Base-by-base conservation (phyloP, 2,797 vertebrate genomes). In the Tympanoctomys barrerae region DNA sequence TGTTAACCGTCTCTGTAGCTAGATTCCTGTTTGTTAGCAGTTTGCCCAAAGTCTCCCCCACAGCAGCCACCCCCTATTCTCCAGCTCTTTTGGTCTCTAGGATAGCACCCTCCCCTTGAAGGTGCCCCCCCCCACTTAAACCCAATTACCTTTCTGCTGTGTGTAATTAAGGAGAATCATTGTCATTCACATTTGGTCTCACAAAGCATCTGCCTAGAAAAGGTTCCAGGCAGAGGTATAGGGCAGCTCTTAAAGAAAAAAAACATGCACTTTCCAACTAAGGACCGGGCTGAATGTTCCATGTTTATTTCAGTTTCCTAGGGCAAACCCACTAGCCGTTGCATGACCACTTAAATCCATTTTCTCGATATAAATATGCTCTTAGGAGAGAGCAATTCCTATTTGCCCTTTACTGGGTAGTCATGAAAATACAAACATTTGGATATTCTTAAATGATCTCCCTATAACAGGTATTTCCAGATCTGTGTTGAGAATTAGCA, bases 141-240 rank as follows among this genome's bases (percentile, higher is more conserved):
- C 92, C 94, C 96, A 94, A 94, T 97, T 96, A 91, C 91, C 80
- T 81, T 92, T 97, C 71, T 62, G 2, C 75, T 96, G 86, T 95
- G 86, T 97, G 92, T 97, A 96, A 97, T 97, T 97, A 97, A 98
- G 83, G 90, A 95, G 89, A 94, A 95, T 96, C 96, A 96, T 95
- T 97, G 96, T 97, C 96, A 93, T 97, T 89, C 94, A 83, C 79
- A 92, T 96, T 94, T 96, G 93, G 94, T 96, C 97, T 96, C 81
- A 90, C 94, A 96, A 92, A 90, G 94, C 49, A 1, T 96, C 73
- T 12, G 0, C 82, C 70, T 89, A 52, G 90, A 81, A 89, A 94
- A 94, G 87, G 83, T 88, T 94, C 62, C 36, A 92, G 80, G 70
- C 92, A 93, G 92, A 54, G 39, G 18, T 19, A 12, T 31, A 57